These are phyloP conservation scores for Lasioglossum pauxillum DNA, from an alignment of 2,888 invertebrate genomes.

Conservation along the genomic window DNA sequence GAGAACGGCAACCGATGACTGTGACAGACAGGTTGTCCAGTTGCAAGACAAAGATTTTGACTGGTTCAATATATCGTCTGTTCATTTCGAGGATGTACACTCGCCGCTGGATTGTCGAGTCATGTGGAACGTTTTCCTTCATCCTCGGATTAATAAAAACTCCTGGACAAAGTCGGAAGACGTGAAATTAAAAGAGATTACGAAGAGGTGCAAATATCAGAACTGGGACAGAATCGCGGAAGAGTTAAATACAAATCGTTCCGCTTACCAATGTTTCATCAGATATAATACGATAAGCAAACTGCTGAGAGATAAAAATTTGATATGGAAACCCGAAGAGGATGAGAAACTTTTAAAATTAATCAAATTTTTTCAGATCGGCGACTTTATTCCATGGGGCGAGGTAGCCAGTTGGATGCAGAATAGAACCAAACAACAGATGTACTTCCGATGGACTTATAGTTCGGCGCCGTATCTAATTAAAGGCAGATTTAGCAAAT, in stretches of 20 bases:
- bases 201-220: conserved; percentile 84
- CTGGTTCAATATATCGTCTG: conserved; percentile 86
- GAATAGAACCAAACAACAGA: conserved; percentile 88
- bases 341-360: conserved; percentile 88
- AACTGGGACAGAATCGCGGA: conserved; percentile 89
- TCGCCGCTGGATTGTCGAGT: conserved; percentile 88
- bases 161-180: conserved; percentile 86
- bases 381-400: conserved; percentile 90
- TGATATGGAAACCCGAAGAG: conserved; percentile 89
- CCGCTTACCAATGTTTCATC: conserved; percentile 90
- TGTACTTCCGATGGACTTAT: conserved; percentile 86
- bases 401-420: conserved; percentile 88
- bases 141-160: conserved; percentile 88
- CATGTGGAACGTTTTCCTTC: conserved; percentile 90
- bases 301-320: conserved; percentile 77
- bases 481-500: conserved; percentile 88
- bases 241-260: conserved; percentile 86
- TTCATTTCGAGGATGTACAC: conserved; percentile 86
- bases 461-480: conserved; percentile 84
- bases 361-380: conserved; percentile 88
- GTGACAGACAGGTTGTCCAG: conserved; percentile 71
- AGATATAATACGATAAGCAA: conserved; percentile 86
- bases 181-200: conserved; percentile 81
- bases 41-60: conserved; percentile 84
- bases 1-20: conserved; percentile 60